These are phyloP conservation scores for Falco columbarius DNA, from an alignment of 2,797 vertebrate genomes.

Conservation along the genomic window DNA sequence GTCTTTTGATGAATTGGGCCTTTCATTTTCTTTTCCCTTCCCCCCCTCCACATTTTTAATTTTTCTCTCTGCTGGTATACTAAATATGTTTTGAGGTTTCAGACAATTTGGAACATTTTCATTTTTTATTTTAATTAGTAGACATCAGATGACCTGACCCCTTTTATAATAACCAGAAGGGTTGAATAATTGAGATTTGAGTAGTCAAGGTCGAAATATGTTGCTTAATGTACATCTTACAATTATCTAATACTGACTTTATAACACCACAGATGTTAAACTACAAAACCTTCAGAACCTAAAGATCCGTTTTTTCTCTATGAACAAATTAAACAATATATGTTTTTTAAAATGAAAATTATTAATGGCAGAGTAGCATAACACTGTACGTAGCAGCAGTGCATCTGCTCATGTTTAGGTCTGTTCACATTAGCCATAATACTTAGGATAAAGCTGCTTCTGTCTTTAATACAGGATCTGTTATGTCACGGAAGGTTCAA, in stretches of 20 bases:
- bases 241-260: neutral
- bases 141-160: neutral
- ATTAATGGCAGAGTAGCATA: neutral
- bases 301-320: neutral
- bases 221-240: neutral
- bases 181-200: neutral
- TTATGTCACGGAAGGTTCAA: conserved; percentile 12
- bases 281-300: neutral
- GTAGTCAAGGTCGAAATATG: conserved; percentile 5
- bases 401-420: neutral
- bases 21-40: neutral
- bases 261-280: neutral
- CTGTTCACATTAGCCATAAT: neutral
- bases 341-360: neutral
- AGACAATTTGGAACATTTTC: conserved; percentile 4
- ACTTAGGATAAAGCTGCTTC: conserved; percentile 48
- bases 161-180: neutral
- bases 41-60: neutral
- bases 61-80: neutral
- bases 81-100: conserved; percentile 18
- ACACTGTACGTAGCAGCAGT: neutral
- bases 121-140: conserved; percentile 24
- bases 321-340: neutral
- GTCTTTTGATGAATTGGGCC: neutral
- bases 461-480: conserved; percentile 49